Evolutionary conservation across 2,888 invertebrate species (phyloP).

Genomic region (Acronicta aceris): DNA sequence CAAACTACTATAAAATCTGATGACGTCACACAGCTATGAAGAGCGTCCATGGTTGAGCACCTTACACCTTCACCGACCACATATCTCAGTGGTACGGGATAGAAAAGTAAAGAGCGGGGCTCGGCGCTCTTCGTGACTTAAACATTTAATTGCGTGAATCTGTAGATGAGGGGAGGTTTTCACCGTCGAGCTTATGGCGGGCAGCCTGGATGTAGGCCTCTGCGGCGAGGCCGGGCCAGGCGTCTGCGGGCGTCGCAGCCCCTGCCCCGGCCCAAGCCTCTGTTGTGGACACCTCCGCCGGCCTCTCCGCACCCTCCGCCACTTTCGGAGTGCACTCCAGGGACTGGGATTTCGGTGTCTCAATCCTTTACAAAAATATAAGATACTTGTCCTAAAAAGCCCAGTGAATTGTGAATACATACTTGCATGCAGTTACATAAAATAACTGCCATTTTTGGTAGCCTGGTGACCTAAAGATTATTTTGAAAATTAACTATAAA

Average conservation of each 20-base stretch:
- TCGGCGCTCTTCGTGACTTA: neutral
- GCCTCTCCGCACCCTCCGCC: constrained; percentile 76
- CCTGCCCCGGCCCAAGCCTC: constrained; percentile 76
- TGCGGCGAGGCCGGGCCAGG: constrained; percentile 79
- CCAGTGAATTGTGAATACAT: neutral
- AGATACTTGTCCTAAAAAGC: neutral
- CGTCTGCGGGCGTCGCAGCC: constrained; percentile 67
- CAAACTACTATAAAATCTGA: no score
- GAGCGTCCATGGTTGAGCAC: no score
- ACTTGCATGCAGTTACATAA: no score
- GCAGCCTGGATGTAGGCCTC: constrained; percentile 82
- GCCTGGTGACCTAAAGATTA: no score
- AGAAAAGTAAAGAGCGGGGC: neutral
- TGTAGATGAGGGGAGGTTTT: constrained; percentile 85
- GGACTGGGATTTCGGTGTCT: constrained; percentile 84
- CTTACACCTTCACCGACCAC: no score
- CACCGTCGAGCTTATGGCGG: constrained; percentile 84
- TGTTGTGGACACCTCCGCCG: constrained; percentile 84
- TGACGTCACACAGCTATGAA: no score
- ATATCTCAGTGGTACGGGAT: neutral
- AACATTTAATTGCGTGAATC: constrained; percentile 80
- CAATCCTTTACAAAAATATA: constrained; percentile 71
- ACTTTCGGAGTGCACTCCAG: constrained; percentile 74
- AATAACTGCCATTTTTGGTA: no score
- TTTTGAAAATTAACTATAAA: no score